Conservation (phyloP, 2,113 vertebrate species). For the Plotosus lineatus region DNA sequence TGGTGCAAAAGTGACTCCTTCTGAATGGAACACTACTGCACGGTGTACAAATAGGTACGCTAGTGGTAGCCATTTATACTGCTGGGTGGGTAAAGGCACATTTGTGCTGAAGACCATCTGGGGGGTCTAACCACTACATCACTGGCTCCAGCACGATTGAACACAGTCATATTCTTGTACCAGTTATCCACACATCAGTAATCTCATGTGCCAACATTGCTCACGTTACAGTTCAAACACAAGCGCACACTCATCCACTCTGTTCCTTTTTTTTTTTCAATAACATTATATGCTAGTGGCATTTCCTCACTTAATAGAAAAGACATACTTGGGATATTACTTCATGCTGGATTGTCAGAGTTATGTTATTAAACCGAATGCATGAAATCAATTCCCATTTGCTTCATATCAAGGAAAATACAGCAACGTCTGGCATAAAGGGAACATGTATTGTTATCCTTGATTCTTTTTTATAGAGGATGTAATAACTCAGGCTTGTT, state of each 20-base stretch:
- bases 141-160: too few species aligned
- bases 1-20: too few species aligned
- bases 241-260: background rate
- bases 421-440: slow-evolving; percentile 8
- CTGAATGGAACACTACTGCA: too few species aligned
- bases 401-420: slow-evolving; percentile 28
- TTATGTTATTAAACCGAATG: background rate
- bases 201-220: background rate
- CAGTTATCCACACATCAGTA: background rate
- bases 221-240: background rate
- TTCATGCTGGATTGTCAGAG: background rate
- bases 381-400: slow-evolving; percentile 30
- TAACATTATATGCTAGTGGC: background rate
- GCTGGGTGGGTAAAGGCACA: too few species aligned
- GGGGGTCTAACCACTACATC: too few species aligned
- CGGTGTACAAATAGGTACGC: too few species aligned
- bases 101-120: too few species aligned
- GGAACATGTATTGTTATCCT: background rate
- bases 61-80: too few species aligned
- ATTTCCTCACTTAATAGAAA: slow-evolving; percentile 12
- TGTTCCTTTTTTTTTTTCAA: background rate
- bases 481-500: background rate
- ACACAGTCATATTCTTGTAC: background rate
- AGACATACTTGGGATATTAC: slow-evolving; percentile 9
- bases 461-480: background rate